Evolutionary conservation across 2,888 invertebrate species (phyloP).

Genomic region (Drosophila robusta): DNA sequence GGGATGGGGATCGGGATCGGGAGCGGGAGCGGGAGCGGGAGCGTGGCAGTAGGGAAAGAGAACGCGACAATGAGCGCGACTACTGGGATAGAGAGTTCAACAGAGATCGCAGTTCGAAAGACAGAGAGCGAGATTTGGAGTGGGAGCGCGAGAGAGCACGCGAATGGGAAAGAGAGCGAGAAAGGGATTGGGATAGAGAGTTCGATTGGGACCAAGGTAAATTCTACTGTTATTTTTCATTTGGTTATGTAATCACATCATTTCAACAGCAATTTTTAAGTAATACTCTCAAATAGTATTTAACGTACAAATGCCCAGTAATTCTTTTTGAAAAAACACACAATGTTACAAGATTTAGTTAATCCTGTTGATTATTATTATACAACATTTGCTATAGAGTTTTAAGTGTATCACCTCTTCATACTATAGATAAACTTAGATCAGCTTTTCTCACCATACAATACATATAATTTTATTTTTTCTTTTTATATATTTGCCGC

Average conservation of each 20-base stretch:
- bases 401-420: constrained; percentile 27
- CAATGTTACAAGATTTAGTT: constrained; percentile 10
- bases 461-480: constrained; percentile 9
- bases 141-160: constrained; percentile 84
- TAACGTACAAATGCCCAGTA: constrained; percentile 25
- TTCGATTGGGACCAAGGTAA: constrained; percentile 85
- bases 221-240: constrained; percentile 58
- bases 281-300: constrained; percentile 24
- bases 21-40: constrained; percentile 81
- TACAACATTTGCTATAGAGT: constrained; percentile 27
- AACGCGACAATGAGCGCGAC: constrained; percentile 79
- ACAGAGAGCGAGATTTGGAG: constrained; percentile 82
- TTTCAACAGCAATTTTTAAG: constrained; percentile 37
- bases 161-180: constrained; percentile 85
- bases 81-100: constrained; percentile 83
- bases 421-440: constrained; percentile 20
- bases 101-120: constrained; percentile 76
- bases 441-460: constrained; percentile 28
- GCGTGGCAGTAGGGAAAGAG: constrained; percentile 82
- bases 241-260: constrained; percentile 49
- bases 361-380: constrained; percentile 24
- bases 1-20: constrained; percentile 63
- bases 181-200: constrained; percentile 85
- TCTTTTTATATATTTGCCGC: constrained; percentile 5
- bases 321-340: constrained; percentile 27